Base-by-base conservation (phyloP, 2,797 vertebrate species). In the Triplophysa bombifrons region DNA sequence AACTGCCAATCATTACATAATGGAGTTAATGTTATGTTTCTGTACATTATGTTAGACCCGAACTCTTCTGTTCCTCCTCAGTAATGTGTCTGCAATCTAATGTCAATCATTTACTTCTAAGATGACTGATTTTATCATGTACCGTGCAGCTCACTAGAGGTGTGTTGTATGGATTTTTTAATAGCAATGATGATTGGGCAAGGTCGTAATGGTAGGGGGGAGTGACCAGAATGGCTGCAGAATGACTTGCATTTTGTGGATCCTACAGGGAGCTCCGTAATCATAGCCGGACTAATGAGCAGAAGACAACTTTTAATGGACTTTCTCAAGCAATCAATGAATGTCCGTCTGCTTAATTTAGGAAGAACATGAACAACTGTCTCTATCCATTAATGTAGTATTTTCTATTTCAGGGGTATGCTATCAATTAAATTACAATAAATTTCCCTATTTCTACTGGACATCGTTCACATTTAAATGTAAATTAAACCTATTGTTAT, bases 111-210 rank as follows among this genome's bases (percentile, higher is more conserved):
- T 72, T 74, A 17, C 72, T 16, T 50, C 85, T 78, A 83, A 86
- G 85, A 91, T 89, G 90, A 86, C 84, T 85, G 90, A 92, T 91
- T 73, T 80, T 90, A 92, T 93, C 89, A 88, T 90, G 91, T 90
- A 92, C 91, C 63, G 22, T 17, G 64, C 63, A 69, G 72, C 72
- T 74, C 68, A 38, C 71, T 66, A 77, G 44, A 81, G 27, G 73
- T 72, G 50, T 9, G 67, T 74, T 48, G 2, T 74, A 74, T 46
- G 60, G 74, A 68, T 51, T 73, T 76, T 76, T 12, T 77, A 53
- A 64, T 56, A 72, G 67, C 76, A 60, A 16, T 72, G 81, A 67
- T 83, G 81, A 74, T 83, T 67, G 61, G 38, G 72, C 41, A 73
- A 51, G 71, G 69, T 75, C 34, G 70, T 76, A 68, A 65, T 51